Base-by-base conservation (phyloP, 2,797 vertebrate genomes). In the Leucoraja ocellata region DNA sequence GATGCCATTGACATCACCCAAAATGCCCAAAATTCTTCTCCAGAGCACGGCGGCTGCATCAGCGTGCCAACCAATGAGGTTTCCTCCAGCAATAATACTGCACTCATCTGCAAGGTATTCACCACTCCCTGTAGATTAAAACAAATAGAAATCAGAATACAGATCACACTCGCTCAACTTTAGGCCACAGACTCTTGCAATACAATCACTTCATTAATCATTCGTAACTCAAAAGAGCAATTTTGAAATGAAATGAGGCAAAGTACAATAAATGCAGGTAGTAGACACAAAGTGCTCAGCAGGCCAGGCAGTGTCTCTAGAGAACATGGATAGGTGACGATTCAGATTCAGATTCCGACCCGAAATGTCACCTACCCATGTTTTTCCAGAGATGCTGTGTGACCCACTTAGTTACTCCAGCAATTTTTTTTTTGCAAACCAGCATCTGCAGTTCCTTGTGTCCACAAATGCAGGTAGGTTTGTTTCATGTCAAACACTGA, bases 61-160 rank as follows among this genome's bases (percentile, higher is more conserved):
- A 0, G 99, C 97, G 94, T 98, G 98, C 99, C 99, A 99, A 63
- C 99, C 99, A 0, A 97, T 96, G 88, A 99, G 96, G 94, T 96
- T 99, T 93, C 99, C 99, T 78, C 99, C 98, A 73, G 98, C 98
- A 93, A 99, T 99, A 94, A 99, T 98, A 95, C 99, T 99, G 95
- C 98, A 97, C 94, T 99, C 98, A 39, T 99, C 98, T 16, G 97
- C 96, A 93, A 99, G 97, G 95, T 97, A 99, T 94, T 99, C 98
- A 4, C 97, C 98, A 93, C 98, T 99, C 93, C 99, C 99, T 99
- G 96, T 2, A 94, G 94, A 94, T 91, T 0, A 0, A 93, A 93
- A 91, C 65, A 94, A 84, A 77, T 0, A 16, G 0, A 0, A 61
- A 91, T 81, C 36, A 68, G 61, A 73, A 61, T 4, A 13, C 63